Evolutionary conservation across 2,888 invertebrate species (phyloP).

Genomic region (Sphaerophoria taeniata): DNA sequence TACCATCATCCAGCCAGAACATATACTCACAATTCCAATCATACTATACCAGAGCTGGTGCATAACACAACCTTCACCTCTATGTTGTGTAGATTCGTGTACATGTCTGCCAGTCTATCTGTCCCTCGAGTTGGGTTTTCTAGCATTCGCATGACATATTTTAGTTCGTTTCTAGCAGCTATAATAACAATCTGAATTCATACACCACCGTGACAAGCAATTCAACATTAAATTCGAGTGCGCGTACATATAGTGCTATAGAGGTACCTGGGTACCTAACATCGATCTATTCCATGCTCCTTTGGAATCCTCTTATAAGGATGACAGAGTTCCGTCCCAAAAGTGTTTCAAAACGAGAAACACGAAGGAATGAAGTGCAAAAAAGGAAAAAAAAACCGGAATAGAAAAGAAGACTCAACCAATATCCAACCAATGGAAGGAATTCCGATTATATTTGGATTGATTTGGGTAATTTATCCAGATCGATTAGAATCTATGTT

Average conservation of each 20-base stretch:
- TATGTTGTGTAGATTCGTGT: constrained; percentile 2
- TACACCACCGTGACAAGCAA: constrained; percentile 46
- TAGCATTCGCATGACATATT: constrained; percentile 18
- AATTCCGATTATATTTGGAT: constrained; percentile 67
- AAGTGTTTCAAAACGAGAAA: constrained; percentile 24
- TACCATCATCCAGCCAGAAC: background rate
- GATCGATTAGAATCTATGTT: constrained; percentile 69
- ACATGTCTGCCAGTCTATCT: constrained; percentile 19
- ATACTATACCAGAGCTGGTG: background rate
- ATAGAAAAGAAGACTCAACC: background rate
- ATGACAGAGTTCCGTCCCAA: constrained; percentile 49
- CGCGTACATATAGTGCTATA: constrained; percentile 20
- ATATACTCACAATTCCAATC: background rate
- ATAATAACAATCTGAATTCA: constrained; percentile 39
- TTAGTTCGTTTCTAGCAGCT: constrained; percentile 17
- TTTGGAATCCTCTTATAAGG: constrained; percentile 41
- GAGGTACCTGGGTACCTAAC: background rate
- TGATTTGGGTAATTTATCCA: constrained; percentile 71
- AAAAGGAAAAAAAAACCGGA: background rate
- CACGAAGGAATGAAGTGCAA: constrained; percentile 2
- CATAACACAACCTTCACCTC: constrained; percentile 41
- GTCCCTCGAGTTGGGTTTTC: background rate
- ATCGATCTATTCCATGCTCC: constrained; percentile 15
- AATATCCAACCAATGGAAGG: constrained; percentile 10
- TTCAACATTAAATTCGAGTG: constrained; percentile 40